Conservation (phyloP, 2,888 invertebrate species). For the Ceriagrion tenellum region DNA sequence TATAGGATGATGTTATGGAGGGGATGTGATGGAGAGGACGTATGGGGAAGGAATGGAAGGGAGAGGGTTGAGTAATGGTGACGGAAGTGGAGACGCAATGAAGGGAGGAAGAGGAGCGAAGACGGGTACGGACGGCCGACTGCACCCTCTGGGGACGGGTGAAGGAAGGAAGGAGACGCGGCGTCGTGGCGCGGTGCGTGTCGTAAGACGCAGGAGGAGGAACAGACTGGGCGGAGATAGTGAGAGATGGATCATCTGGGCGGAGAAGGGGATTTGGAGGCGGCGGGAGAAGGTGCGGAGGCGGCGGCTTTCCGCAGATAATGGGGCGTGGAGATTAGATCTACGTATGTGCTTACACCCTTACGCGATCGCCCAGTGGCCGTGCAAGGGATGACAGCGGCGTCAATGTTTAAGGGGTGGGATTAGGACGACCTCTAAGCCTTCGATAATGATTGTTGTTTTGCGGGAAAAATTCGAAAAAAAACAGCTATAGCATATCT, state of each 20-base stretch:
- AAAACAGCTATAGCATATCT: too few species aligned
- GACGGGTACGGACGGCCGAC: background rate
- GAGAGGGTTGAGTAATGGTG: conserved; percentile 8
- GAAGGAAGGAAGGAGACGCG: too few species aligned
- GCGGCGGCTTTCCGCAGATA: background rate
- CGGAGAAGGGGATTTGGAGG: background rate
- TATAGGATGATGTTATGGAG: background rate
- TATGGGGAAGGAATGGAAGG: background rate
- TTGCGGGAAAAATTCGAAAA: too few species aligned
- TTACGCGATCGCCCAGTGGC: background rate
- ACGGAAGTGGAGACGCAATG: background rate
- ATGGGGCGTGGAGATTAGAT: background rate
- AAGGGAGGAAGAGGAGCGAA: background rate
- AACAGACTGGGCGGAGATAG: too few species aligned
- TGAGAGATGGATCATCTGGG: background rate
- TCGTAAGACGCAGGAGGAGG: conserved; percentile 1
- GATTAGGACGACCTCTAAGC: background rate
- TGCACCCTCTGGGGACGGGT: too few species aligned
- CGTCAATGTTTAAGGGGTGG: background rate
- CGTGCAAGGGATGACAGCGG: background rate
- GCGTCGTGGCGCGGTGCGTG: background rate
- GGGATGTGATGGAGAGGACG: too few species aligned
- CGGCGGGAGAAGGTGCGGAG: background rate
- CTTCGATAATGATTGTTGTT: too few species aligned
- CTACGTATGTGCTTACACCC: background rate